Evolutionary conservation across 2,113 vertebrate species (phyloP), one percentile per base, ranked within the genome.

Genomic region (Lethenteron reissneri): DNA sequence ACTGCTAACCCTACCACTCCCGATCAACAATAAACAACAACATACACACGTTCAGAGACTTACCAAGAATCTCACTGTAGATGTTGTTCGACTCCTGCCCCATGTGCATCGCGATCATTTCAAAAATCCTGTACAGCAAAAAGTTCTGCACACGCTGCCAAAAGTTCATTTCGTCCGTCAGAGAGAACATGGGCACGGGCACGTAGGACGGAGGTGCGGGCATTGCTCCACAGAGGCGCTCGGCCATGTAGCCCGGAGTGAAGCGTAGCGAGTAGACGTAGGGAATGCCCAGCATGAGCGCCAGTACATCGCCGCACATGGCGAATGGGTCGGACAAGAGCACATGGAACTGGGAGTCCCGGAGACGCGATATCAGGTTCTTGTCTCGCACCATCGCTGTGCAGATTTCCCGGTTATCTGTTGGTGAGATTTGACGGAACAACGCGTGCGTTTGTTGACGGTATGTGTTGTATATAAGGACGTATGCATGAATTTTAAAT

Each of bases 121-220:
- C 81, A n/a, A 83, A 78, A 3, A 78, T 70, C 6, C 76, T 57
- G 1, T 79, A 77, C 69, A 78, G 77, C 13, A 83, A 19, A 17
- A 78, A 71, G 73, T 82, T 85, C 73, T 75, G 72, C 17, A 82
- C 3, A 71, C 81, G 77, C 57, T 85, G 79, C 1, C 71, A 62
- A 71, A 84, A 85, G 60, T 74, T 72, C 84, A 87, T 85, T n/a
- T 76, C 75, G 25, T 83, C 81, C 0, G 74, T 82, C 13, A 83
- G 75, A 77, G 81, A 80, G 71, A 80, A 80, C 74, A 83, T 74
- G 14, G 74, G 57, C 1, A 71, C 74, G 0, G 84, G 83, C 12
- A 83, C 83, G 6, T 77, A 86, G 3, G 82, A 85, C 2, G 81
- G 78, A 21, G 82, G 83, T 10, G 81, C 59, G 0, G 81, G 79